Evolutionary conservation across 2,113 vertebrate genomes (phyloP), one percentile per base, ranked within the genome.

Genomic region (Steatornis caripensis): DNA sequence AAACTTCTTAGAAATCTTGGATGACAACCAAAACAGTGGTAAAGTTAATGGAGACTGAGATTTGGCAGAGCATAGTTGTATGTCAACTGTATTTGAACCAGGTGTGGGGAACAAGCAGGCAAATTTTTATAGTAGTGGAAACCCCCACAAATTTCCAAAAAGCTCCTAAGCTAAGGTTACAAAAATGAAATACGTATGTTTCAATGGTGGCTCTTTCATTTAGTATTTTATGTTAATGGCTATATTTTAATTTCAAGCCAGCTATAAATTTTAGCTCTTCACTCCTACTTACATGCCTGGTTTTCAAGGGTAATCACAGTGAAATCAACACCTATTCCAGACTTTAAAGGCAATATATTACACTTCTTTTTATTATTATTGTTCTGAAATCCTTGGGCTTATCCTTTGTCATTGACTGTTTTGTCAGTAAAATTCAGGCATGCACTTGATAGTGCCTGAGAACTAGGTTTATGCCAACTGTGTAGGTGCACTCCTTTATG

Each of bases 291-390:
- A 58, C 18, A 9, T 68, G 39, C 24, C 54, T 89, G 22, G 68
- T 94, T 87, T 89, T 91, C 48, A 79, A 89, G 43, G 29, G 32
- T 57, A 45, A 58, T 93, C 57, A 65, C 55, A 61, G 66, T 79
- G 53, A 91, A 93, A 72, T 75, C 70, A 89, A 57, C 54, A 48
- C 53, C 26, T 77, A n/a, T 94, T 84, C 94, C 93, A 96, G 84
- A 94, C 95, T 95, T 94, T 85, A 97, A 93, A 96, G 90, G 91
- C 91, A 96, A 81, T 45, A 81, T 45, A 18, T 64, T 89, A 72
- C 70, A 66, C 27, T 20, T 72, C 46, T 72, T 53, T n/a, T 53
- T 53, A n/a, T 18, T 62, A 78, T 74, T 39, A 43, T 16, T 84
- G 36, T 96, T 93, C 57, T 65, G 64, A 69, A 91, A 72, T 82